Evolutionary conservation across 23 tunicate genomes (phyloP).

Genomic region (Halocynthia aurantium): DNA sequence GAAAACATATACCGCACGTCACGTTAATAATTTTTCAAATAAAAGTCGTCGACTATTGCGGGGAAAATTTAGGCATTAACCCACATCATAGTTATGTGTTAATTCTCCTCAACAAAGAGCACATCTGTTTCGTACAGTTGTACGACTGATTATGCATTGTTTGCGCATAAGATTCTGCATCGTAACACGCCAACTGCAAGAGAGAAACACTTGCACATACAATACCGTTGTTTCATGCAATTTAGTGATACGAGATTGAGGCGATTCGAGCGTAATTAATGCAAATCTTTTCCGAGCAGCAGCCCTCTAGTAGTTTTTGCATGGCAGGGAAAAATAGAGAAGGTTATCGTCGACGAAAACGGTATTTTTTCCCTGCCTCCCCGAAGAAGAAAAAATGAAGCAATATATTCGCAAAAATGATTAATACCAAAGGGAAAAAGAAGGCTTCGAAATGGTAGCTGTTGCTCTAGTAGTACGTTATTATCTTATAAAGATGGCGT

Average conservation of each 20-base stretch:
- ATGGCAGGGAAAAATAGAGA: background rate
- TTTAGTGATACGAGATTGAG: no score
- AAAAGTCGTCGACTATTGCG: no score
- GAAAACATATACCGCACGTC: no score
- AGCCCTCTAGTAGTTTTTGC: background rate
- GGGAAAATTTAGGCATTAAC: no score
- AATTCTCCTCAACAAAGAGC: background rate
- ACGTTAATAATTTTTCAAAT: no score
- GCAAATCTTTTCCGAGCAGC: background rate
- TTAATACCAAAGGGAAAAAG: background rate
- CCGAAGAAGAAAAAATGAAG: constrained; percentile 1
- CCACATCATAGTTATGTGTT: no score
- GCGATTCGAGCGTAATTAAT: background rate
- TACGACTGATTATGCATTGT: constrained; percentile 5
- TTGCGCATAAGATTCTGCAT: background rate
- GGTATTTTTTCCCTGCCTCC: no score
- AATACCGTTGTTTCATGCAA: no score
- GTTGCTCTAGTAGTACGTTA: background rate
- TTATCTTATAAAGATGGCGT: no score
- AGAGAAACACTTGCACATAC: background rate
- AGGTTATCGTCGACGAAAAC: background rate
- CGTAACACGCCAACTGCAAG: background rate
- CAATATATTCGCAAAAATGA: constrained; percentile 4
- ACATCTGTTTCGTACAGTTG: background rate
- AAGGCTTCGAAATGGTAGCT: background rate